Percentiles rank a stretch among this genome's conserved stretches.
Conservation (phyloP, 2,113 vertebrate genomes). For the Dipodomys stephensi region DNA sequence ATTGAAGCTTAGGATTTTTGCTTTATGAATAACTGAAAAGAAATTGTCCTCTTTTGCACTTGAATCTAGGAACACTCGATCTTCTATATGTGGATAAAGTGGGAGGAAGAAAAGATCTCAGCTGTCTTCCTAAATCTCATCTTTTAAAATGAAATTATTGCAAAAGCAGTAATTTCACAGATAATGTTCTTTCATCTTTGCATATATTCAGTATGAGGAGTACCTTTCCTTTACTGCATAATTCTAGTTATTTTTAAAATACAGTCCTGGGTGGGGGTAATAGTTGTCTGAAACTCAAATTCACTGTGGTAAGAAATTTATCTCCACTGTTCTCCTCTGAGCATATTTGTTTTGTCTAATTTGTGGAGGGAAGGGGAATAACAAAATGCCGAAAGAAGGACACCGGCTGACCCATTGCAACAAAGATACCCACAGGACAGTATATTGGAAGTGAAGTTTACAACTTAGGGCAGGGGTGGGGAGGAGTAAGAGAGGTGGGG, state of each 20-base stretch:
- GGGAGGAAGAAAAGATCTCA: slow-evolving; percentile 67
- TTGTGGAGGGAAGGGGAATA: no score
- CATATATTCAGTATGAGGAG: slow-evolving; percentile 44
- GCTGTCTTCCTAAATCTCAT: slow-evolving; percentile 73
- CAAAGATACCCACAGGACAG: no score
- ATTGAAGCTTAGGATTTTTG: neutral
- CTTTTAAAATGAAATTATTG: slow-evolving; percentile 67
- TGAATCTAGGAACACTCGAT: slow-evolving; percentile 62
- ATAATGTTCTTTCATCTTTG: slow-evolving; percentile 68
- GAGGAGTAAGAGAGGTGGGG: no score
- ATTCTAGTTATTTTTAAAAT: slow-evolving; percentile 69
- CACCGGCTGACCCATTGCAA: no score
- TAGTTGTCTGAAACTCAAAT: slow-evolving; percentile 61
- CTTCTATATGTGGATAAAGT: slow-evolving; percentile 74
- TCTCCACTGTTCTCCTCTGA: slow-evolving; percentile 60
- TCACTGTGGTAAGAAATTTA: slow-evolving; percentile 58
- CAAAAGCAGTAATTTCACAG: slow-evolving; percentile 66
- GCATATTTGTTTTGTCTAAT: slow-evolving; percentile 62
- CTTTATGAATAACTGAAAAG: slow-evolving; percentile 50
- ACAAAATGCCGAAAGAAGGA: no score
- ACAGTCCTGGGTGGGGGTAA: neutral
- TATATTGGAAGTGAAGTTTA: no score
- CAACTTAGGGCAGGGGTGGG: no score
- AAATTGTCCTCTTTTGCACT: slow-evolving; percentile 68
- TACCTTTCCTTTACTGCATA: slow-evolving; percentile 59